A percentile compares a stretch with the other conserved stretches of the same genome.
These are phyloP conservation scores for Coelopa frigida DNA, from an alignment of 1,140 invertebrate genomes.

Conservation along the genomic window DNA sequence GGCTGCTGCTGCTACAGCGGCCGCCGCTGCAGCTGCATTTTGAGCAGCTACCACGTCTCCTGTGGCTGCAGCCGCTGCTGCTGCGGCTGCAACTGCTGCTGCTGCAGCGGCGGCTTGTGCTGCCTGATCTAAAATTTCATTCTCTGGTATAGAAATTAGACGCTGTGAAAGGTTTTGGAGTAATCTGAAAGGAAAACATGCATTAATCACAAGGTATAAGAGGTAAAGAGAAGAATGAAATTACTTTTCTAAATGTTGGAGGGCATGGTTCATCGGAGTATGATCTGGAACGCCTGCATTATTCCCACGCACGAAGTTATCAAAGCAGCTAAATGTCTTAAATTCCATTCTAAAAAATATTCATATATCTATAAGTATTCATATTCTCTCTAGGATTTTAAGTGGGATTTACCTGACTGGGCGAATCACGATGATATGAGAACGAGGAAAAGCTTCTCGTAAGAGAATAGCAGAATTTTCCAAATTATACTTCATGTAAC, in stretches of 20 bases:
- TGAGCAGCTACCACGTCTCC: too few relatives aligned
- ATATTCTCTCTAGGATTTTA: not conserved
- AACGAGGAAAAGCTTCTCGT: constrained; percentile 58
- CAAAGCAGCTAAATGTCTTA: constrained; percentile 76
- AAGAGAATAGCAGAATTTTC: constrained; percentile 64
- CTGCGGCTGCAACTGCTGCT: constrained; percentile 34
- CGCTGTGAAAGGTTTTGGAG: constrained; percentile 51
- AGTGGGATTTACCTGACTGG: constrained; percentile 51
- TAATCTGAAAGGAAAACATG: constrained; percentile 43
- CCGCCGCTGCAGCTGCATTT: constrained; percentile 32
- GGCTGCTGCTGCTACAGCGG: constrained; percentile 24
- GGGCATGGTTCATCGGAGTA: constrained; percentile 56
- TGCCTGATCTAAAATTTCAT: constrained; percentile 45
- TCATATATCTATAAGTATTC: not conserved
- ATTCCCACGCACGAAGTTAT: constrained; percentile 75
- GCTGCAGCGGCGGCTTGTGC: constrained; percentile 29
- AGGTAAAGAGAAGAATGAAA: not conserved
- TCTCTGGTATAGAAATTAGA: constrained; percentile 49
- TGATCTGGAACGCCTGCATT: constrained; percentile 68
- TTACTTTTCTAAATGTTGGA: constrained; percentile 62
- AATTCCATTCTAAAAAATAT: constrained; percentile 61
- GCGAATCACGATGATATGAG: constrained; percentile 66
- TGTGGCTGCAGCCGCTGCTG: constrained; percentile 22
- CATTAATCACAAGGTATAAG: constrained; percentile 3
- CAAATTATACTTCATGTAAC: constrained; percentile 69